Evolutionary conservation across 2,888 invertebrate species (phyloP).

Genomic region (Clistopyga incitator): DNA sequence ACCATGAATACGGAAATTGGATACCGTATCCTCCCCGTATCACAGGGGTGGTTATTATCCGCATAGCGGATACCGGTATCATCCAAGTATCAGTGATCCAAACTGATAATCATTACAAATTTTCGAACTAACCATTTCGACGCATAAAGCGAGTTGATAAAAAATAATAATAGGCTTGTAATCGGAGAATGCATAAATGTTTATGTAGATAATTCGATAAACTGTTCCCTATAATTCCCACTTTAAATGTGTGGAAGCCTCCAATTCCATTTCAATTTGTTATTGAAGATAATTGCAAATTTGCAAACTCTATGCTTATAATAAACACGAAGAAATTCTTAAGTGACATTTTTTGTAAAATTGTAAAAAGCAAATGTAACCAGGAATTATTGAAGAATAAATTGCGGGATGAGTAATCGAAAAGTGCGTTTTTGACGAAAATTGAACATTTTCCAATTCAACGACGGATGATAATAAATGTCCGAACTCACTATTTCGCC

Average conservation of each 20-base stretch:
- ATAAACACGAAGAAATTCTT: too few relatives aligned
- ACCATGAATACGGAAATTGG: constrained; percentile 49
- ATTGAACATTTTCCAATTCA: neutral
- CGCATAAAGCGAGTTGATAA: neutral
- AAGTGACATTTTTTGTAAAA: too few relatives aligned
- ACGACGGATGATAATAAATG: constrained; percentile 12
- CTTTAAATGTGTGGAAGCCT: too few relatives aligned
- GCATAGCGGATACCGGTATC: constrained; percentile 3
- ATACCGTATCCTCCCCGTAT: constrained; percentile 20
- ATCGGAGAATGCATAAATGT: neutral
- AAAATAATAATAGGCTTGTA: constrained; percentile 34
- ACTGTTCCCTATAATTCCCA: too few relatives aligned
- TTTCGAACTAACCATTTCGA: constrained; percentile 10
- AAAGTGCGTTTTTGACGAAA: too few relatives aligned
- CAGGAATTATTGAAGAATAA: too few relatives aligned
- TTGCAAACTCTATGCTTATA: too few relatives aligned
- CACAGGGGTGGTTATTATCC: constrained; percentile 13
- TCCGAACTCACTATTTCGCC: constrained; percentile 2
- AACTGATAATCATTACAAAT: constrained; percentile 26
- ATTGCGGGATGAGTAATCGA: too few relatives aligned
- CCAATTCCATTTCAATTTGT: too few relatives aligned
- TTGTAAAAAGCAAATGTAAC: too few relatives aligned
- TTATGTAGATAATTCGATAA: too few relatives aligned
- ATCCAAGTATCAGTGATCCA: constrained; percentile 27
- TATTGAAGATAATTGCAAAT: too few relatives aligned